Evolutionary conservation across 2,797 vertebrate species (phyloP).

Genomic region (Gymnoscopelus braueri): DNA sequence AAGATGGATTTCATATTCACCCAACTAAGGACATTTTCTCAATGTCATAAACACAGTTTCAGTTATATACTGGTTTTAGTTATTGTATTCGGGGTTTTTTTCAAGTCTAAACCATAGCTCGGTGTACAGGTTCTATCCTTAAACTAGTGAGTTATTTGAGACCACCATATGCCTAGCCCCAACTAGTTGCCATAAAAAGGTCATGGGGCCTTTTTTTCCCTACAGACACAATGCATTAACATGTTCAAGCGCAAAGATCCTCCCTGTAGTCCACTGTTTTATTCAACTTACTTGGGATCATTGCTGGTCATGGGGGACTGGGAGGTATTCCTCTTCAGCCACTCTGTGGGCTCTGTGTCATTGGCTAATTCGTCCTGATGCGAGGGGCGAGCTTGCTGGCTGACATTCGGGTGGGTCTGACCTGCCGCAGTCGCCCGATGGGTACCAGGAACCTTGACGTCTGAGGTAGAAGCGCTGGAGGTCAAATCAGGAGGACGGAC

Average conservation of each 20-base stretch:
- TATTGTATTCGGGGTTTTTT: too few relatives aligned
- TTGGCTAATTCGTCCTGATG: slow-evolving; percentile 47
- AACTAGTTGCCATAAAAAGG: too few relatives aligned
- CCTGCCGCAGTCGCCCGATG: slow-evolving; percentile 40
- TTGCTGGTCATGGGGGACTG: slow-evolving; percentile 80
- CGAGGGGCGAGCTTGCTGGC: slow-evolving; percentile 35
- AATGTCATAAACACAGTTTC: too few relatives aligned
- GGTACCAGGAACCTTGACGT: slow-evolving; percentile 21
- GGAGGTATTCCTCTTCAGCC: slow-evolving; percentile 77
- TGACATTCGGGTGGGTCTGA: slow-evolving; percentile 51
- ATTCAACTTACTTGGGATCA: slow-evolving; percentile 68
- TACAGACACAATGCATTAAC: too few relatives aligned
- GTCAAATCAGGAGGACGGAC: slow-evolving; percentile 18
- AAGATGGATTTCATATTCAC: too few relatives aligned
- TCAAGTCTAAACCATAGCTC: too few relatives aligned
- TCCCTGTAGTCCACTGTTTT: not conserved
- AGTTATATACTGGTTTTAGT: too few relatives aligned
- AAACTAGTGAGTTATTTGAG: too few relatives aligned
- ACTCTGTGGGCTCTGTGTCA: slow-evolving; percentile 62
- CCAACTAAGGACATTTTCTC: too few relatives aligned
- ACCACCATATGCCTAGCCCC: too few relatives aligned
- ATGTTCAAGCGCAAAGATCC: not conserved
- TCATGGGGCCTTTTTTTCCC: too few relatives aligned
- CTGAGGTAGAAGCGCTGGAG: slow-evolving; percentile 3
- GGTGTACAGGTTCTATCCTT: too few relatives aligned